Evolutionary conservation across 2,113 vertebrate species (phyloP), one percentile per base, ranked within the genome.

Genomic region (Euleptes europaea): DNA sequence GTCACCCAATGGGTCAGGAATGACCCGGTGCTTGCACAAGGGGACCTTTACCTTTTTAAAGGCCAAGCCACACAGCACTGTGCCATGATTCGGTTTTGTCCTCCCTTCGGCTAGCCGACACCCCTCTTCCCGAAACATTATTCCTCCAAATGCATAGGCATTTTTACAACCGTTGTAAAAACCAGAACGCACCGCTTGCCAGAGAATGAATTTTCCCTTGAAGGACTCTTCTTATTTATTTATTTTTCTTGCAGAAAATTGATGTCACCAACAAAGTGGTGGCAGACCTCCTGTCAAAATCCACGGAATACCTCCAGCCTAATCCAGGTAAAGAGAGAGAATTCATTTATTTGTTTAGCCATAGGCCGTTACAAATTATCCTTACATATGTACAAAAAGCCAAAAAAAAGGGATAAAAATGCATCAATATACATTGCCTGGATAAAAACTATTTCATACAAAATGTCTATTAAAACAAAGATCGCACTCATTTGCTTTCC

Each of bases 241-340:
- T 44, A 5, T 91, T 86, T 87, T 26, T 91, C 57, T 91, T 95
- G 47, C 94, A 99, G 98, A 99, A 99, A 98, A 98, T 98, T 77
- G 98, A 99, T n/a, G 86, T 98, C 88, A 99, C 98, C 90, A 98
- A 96, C 95, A 99, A 98, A 95, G 98, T 97, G 2, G 96, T 99
- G 87, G 95, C 97, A 0, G 98, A 99, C 70, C 97, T 99, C 70
- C 92, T 99, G 67, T 97, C 97, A 63, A 99, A 97, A 96, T 97
- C 98, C 84, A 98, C 98, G 0, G 98, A 99, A 78, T 99, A 99
- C 91, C 97, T 99, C 66, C 98, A 99, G 91, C 98, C 98, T 28
- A 99, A 98, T 96, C 98, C 98, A 96, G 98, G 98, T 99, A 97
- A 92, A 82, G 63, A 76, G n/a, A n/a, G n/a, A n/a, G n/a, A n/a